phyloP scores from a whole-genome alignment of 2,888 invertebrate species.

The Elegia similella region DNA sequence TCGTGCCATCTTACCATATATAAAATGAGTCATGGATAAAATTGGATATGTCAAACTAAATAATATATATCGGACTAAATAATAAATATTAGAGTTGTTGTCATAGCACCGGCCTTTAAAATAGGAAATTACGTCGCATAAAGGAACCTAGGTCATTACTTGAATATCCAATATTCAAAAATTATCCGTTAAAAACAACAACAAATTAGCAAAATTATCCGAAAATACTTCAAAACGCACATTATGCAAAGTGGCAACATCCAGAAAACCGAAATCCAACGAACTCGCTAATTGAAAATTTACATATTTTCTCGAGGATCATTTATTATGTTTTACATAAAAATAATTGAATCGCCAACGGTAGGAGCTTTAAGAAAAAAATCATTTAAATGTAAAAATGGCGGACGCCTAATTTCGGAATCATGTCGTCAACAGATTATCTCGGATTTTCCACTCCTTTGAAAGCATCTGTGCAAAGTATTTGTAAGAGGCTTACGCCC shows the following conservation, averaged over 20 bases:
- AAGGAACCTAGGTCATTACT: too few relatives aligned
- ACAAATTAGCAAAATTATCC: conserved; percentile 1
- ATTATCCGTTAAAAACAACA: neutral
- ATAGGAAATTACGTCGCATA: too few relatives aligned
- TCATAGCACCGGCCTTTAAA: too few relatives aligned
- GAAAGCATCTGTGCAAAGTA: conserved; percentile 39
- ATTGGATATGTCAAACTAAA: too few relatives aligned
- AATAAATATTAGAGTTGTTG: too few relatives aligned
- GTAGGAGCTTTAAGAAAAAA: conserved; percentile 32
- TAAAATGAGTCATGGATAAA: too few relatives aligned
- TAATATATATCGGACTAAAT: too few relatives aligned
- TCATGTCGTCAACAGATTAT: conserved; percentile 68
- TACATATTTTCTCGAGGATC: conserved; percentile 17
- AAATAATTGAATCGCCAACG: conserved; percentile 16
- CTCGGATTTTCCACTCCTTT: conserved; percentile 64
- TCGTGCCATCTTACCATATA: too few relatives aligned
- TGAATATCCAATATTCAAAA: too few relatives aligned
- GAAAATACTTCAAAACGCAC: conserved; percentile 7
- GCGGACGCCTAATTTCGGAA: conserved; percentile 59
- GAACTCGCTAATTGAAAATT: conserved; percentile 19
- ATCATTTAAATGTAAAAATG: conserved; percentile 59
- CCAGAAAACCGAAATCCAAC: conserved; percentile 7
- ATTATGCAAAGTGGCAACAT: conserved; percentile 14
- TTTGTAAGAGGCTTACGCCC: conserved; percentile 57
- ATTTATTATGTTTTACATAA: conserved; percentile 20